phyloP scores from a whole-genome alignment of 2,888 invertebrate species.

The Chrysopilus asiliformis region DNA sequence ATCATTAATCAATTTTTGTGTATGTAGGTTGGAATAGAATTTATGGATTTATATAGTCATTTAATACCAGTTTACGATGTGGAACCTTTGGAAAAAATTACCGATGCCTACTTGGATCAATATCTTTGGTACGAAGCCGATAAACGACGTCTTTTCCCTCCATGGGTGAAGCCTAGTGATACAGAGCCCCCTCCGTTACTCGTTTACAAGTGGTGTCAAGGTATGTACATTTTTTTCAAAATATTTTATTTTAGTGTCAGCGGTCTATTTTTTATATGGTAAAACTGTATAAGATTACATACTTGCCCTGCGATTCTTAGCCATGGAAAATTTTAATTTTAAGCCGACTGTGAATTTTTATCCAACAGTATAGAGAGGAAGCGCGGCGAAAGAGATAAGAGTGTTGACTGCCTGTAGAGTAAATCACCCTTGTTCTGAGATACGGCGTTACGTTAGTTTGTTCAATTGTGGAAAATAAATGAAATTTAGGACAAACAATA shows the following conservation, averaged over 20 bases:
- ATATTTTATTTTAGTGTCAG: not conserved
- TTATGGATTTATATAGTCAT: slow-evolving; percentile 99
- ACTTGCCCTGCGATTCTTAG: not conserved
- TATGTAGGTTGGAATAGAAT: slow-evolving; percentile 86
- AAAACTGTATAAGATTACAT: not conserved
- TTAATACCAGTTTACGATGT: slow-evolving; percentile 98
- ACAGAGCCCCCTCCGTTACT: slow-evolving; percentile 88
- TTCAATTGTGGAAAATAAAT: too few relatives aligned
- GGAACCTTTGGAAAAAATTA: slow-evolving; percentile 98
- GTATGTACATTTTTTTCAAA: slow-evolving; percentile 36
- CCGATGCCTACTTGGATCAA: slow-evolving; percentile 98
- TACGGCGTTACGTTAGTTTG: too few relatives aligned
- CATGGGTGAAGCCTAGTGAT: slow-evolving; percentile 99
- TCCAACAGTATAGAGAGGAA: too few relatives aligned
- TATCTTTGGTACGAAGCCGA: slow-evolving; percentile 99
- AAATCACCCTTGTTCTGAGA: too few relatives aligned
- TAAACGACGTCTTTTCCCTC: slow-evolving; percentile 89
- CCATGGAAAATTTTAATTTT: too few relatives aligned
- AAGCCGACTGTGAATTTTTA: too few relatives aligned
- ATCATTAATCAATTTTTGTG: not conserved
- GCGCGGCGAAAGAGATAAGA: too few relatives aligned
- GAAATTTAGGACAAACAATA: too few relatives aligned
- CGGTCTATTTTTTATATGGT: not conserved
- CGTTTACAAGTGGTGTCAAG: slow-evolving; percentile 99
- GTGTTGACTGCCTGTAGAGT: too few relatives aligned